A percentile compares a stretch with the other conserved stretches of the same genome.
phyloP scores from a whole-genome alignment of 2,888 invertebrate species.

The Pantelozetes paolii region DNA sequence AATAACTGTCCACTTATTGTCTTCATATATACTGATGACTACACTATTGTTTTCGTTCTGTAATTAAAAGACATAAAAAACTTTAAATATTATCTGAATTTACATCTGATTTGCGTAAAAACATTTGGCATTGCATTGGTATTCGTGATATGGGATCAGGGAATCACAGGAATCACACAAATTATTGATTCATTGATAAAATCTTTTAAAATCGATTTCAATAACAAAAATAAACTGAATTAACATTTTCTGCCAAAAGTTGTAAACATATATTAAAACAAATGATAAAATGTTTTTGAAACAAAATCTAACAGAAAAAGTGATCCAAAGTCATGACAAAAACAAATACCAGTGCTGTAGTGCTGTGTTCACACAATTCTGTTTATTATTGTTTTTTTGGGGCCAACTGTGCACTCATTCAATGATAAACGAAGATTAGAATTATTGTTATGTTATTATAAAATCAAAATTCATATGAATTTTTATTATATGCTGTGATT shows the following conservation, averaged over 20 bases:
- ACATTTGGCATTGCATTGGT: neutral
- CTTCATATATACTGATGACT: conserved; percentile 23
- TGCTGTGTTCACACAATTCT: neutral
- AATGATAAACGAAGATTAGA: too few relatives aligned
- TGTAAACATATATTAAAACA: neutral
- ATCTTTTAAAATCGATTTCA: neutral
- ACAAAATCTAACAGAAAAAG: neutral
- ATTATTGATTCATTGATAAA: neutral
- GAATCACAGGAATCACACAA: too few relatives aligned
- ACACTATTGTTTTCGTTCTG: conserved; percentile 19
- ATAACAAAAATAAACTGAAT: neutral
- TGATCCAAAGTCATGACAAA: neutral
- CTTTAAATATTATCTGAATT: neutral
- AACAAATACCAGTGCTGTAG: neutral
- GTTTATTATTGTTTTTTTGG: too few relatives aligned
- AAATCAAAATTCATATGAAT: too few relatives aligned
- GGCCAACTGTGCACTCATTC: too few relatives aligned
- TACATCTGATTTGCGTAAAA: neutral
- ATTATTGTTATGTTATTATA: too few relatives aligned
- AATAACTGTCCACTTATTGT: conserved; percentile 12
- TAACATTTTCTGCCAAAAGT: neutral
- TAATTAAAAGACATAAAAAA: neutral
- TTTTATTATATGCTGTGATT: too few relatives aligned
- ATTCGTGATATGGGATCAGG: too few relatives aligned
- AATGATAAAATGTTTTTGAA: conserved; percentile 1